Base-by-base conservation (phyloP, 2,797 vertebrate species). In the Champsocephalus gunnari region DNA sequence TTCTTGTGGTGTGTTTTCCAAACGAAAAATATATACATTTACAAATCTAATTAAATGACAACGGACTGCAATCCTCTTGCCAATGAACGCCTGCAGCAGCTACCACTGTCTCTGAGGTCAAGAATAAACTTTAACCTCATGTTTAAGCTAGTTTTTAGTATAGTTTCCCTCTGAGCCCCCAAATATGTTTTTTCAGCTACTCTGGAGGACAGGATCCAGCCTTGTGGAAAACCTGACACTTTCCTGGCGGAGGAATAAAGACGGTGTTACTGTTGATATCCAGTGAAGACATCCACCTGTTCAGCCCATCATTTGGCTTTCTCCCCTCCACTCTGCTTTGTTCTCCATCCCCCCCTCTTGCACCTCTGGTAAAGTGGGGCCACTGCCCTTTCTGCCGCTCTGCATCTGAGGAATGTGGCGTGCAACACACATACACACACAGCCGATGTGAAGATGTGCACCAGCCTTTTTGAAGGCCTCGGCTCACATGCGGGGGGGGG, bases 371-470 rank as follows among this genome's bases (percentile, higher is more conserved):
- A 83, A 88, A 88, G 89, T 90, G 89, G 90, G 90, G 90, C 90
- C 90, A 74, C 87, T 81, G 86, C 64, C 84, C 87, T 88, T 93
- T 91, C 84, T 65, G 72, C 91, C 34, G 59, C 88, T 82, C 78
- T 92, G 90, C 87, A 80, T 86, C 76, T 19, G 64, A 89, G 92
- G 92, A 94, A 93, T 93, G 89, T 80, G 77, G 86, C 83, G 69
- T 66, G 66, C 71, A 88, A 76, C 73, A 67, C 60, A 70, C 75
- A n/a, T 51, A 69, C 73, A 76, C 60, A 68, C 24, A 59, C 74
- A 72, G 82, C 17, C 58, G 0, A 53, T 69, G 71, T 70, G 67
- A 68, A 60, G 74, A 80, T 80, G 53, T 48, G 77, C 34, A 76
- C 48, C 66, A 13, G 75, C 51, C 62, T 65, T 73, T 81, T 66